A percentile compares a stretch with the other conserved stretches of the same genome.
Conservation (phyloP, 2,888 invertebrate species). For the Crepidodera aurea region DNA sequence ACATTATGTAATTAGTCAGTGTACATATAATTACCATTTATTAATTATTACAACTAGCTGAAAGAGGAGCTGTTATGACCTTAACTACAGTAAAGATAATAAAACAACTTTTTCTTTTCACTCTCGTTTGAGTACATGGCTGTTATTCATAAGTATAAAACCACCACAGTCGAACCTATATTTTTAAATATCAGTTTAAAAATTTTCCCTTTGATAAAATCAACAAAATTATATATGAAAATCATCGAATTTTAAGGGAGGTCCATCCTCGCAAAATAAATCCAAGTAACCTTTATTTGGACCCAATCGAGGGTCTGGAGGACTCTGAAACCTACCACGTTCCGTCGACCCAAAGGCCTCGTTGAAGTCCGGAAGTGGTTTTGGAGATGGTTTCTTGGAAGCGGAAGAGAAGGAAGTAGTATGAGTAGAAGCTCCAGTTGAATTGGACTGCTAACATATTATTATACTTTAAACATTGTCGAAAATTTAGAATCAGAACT, state of each 20-base stretch:
- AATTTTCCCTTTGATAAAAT: too few relatives aligned
- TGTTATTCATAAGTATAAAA: too few relatives aligned
- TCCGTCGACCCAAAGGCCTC: conserved; percentile 88
- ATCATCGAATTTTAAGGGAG: conserved; percentile 54
- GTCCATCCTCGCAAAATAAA: conserved; percentile 50
- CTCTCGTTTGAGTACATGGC: too few relatives aligned
- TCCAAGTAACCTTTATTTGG: conserved; percentile 56
- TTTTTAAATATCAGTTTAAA: too few relatives aligned
- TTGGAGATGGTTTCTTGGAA: conserved; percentile 46
- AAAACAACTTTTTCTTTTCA: too few relatives aligned
- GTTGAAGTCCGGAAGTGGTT: conserved; percentile 80
- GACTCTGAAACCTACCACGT: conserved; percentile 76
- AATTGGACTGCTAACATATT: conserved; percentile 11
- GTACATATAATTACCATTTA: too few relatives aligned
- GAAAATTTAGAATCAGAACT: background rate
- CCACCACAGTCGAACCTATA: too few relatives aligned
- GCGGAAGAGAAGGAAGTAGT: conserved; percentile 19
- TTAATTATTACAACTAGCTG: too few relatives aligned
- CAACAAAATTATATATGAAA: conserved; percentile 45
- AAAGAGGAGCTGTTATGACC: too few relatives aligned
- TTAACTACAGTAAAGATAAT: too few relatives aligned
- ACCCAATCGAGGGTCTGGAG: conserved; percentile 55
- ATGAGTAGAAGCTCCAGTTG: background rate
- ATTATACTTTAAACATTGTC: background rate
- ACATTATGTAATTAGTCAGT: too few relatives aligned